phyloP scores from a whole-genome alignment of 2,797 vertebrate species.

The Acanthornis magna region DNA sequence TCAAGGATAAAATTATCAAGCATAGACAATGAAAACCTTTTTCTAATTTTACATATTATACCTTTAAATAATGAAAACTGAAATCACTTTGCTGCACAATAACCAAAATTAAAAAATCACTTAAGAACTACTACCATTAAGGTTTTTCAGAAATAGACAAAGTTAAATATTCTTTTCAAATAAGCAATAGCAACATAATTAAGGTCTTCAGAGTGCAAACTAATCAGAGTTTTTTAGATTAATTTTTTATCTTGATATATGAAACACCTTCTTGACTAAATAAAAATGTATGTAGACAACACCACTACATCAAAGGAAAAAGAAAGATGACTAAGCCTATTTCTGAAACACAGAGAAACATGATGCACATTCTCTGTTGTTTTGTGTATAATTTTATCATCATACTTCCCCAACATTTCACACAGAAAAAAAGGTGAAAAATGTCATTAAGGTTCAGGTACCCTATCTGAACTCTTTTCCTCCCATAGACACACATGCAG shows the following conservation, averaged over 20 bases:
- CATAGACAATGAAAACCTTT: background rate
- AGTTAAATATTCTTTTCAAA: background rate
- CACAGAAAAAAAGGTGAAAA: background rate
- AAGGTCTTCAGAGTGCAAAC: background rate
- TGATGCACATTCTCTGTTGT: background rate
- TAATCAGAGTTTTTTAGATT: background rate
- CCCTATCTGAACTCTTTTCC: background rate
- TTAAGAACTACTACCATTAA: background rate
- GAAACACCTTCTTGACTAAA: background rate
- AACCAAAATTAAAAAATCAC: background rate
- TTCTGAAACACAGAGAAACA: background rate
- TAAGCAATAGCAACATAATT: background rate
- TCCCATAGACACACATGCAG: background rate
- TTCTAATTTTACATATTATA: background rate
- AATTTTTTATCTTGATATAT: background rate
- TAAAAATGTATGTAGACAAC: accelerated
- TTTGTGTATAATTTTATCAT: background rate
- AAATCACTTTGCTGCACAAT: background rate
- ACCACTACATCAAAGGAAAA: background rate
- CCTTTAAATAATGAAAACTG: background rate
- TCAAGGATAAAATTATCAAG: background rate
- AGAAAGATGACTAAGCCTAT: background rate
- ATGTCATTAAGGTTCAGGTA: background rate
- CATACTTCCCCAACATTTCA: background rate
- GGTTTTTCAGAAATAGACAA: background rate